phyloP scores from a whole-genome alignment of 2,113 vertebrate species.

The Pleuronectes platessa region DNA sequence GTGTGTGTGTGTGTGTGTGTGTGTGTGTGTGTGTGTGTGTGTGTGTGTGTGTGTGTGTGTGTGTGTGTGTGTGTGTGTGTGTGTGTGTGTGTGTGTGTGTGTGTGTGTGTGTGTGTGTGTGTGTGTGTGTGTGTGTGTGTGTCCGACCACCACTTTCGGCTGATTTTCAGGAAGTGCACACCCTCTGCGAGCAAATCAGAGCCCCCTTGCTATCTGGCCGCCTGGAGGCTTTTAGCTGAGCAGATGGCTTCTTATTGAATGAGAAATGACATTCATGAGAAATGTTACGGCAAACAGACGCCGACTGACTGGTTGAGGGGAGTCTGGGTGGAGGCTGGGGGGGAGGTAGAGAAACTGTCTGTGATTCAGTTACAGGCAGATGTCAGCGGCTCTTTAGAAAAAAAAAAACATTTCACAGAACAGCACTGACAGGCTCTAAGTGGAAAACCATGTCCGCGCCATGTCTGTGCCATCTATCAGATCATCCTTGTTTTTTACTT shows the following conservation, averaged over 20 bases:
- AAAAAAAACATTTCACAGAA: constrained; percentile 6
- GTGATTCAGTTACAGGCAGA: constrained; percentile 61
- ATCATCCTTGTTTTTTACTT: background rate
- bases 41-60: background rate
- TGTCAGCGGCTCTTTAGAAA: constrained; percentile 34
- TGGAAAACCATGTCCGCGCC: constrained; percentile 60
- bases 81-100: background rate
- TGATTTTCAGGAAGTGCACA: constrained; percentile 46
- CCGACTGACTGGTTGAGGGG: constrained; percentile 29
- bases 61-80: background rate
- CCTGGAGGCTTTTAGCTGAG: constrained; percentile 55
- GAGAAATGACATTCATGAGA: constrained; percentile 66
- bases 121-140: background rate
- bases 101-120: background rate
- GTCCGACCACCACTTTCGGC: constrained; percentile 12
- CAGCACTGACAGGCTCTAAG: constrained; percentile 48
- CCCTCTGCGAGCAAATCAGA: constrained; percentile 42
- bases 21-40: background rate
- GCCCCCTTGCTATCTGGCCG: constrained; percentile 8
- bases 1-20: background rate
- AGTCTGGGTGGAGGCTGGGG: constrained; percentile 34
- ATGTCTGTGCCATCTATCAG: constrained; percentile 11
- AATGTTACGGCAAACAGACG: constrained; percentile 57
- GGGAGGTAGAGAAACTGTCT: constrained; percentile 24
- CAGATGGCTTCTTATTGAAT: constrained; percentile 70